Percentiles rank a stretch among this genome's conserved stretches.
phyloP scores from a whole-genome alignment of 2,113 vertebrate species.

The Mionectes macconnelli region DNA sequence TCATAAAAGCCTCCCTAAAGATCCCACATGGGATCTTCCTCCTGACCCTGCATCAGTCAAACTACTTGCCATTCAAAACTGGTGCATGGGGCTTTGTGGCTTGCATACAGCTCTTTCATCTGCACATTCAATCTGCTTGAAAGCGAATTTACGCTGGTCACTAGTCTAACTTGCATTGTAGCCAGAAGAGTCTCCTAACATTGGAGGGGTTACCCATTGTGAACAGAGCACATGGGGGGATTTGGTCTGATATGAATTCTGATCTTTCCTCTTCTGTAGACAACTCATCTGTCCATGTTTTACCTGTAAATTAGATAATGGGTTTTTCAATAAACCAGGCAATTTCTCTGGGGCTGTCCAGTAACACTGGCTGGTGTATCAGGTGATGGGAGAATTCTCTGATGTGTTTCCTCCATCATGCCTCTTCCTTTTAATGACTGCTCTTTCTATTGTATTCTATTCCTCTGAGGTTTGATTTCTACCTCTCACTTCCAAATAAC shows the following conservation, averaged over 20 bases:
- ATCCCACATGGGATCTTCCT: neutral
- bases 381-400: neutral
- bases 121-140: neutral
- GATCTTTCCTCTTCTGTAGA: neutral
- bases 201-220: fast-evolving
- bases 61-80: neutral
- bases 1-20: neutral
- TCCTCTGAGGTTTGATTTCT: neutral
- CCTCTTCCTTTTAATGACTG: neutral
- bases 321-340: neutral
- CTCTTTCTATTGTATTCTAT: neutral
- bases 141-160: neutral
- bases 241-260: neutral
- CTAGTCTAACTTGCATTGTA: neutral
- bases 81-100: neutral
- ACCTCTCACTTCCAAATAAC: neutral
- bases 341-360: neutral
- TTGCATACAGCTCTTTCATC: neutral
- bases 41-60: neutral
- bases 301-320: neutral
- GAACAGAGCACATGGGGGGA: neutral
- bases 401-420: neutral
- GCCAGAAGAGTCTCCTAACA: neutral
- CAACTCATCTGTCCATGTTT: neutral
- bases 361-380: neutral